Evolutionary conservation across 2,888 invertebrate species (phyloP), one percentile per base, ranked within the genome.

Genomic region (Apantesis nais): DNA sequence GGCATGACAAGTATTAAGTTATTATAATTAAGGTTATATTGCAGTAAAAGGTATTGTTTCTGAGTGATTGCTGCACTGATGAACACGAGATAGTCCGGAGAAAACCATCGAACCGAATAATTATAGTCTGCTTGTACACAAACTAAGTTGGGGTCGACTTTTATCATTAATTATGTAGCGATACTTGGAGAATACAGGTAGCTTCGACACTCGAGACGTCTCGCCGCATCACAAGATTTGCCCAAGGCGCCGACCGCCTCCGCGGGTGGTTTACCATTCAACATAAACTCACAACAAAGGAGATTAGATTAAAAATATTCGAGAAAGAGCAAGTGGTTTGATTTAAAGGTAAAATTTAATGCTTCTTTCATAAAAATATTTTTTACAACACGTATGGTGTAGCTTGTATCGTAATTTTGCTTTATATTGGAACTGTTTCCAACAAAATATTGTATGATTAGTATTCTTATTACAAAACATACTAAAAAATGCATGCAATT

Each of bases 141-240:
- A 39, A 63, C 41, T 22, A 48, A 65, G 64, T 71, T 65, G 64
- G 76, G 69, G 78, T 76, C 74, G 73, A 63, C 62, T 77, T 75
- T 75, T 71, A 83, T 86, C 85, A 87, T 89, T 90, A 90, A 91
- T 91, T 90, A 89, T 87, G 67, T 78, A 87, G 84, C 74, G 73
- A 85, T 85, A 83, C 78, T 83, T 80, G 85, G 76, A 79, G 76
- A 87, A 88, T 81, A 83, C 87, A 90, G 89, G 90, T 89, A 90
- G 88, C 87, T 82, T 75, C 79, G 88, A 87, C 86, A 91, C 93
- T 93, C 85, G 92, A 93, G 93, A 93, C 92, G 93, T 93, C 92
- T 92, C 90, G 89, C 86, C 86, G 82, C 81, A 80, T 62, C 77
- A 84, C 86, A 76, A 83, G 78, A 74, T 68, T 73, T 66, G 78